These are phyloP conservation scores for Heloderma charlesbogerti DNA, from an alignment of 2,113 vertebrate species.

Conservation along the genomic window DNA sequence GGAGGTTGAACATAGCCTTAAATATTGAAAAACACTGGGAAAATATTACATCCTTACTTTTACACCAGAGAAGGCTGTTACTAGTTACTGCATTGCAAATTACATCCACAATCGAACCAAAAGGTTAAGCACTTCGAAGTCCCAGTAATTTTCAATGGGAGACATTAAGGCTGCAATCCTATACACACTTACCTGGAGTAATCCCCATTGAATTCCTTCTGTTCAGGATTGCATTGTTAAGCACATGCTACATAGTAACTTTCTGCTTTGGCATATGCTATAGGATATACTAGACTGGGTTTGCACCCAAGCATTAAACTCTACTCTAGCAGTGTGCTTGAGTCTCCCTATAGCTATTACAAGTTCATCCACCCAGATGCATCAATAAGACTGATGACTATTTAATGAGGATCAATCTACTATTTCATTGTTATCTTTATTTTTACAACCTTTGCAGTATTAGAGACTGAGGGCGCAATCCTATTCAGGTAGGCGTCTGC, in stretches of 20 bases:
- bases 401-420: neutral
- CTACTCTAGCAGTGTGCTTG: neutral
- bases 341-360: too few relatives aligned
- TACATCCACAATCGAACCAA: neutral
- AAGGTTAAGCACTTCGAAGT: neutral
- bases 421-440: neutral
- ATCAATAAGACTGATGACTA: neutral
- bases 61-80: neutral
- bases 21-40: neutral
- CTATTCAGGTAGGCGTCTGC: too few relatives aligned
- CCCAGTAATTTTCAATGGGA: neutral
- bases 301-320: neutral
- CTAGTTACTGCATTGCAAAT: neutral
- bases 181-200: neutral
- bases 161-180: neutral
- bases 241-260: too few relatives aligned
- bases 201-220: too few relatives aligned
- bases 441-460: neutral
- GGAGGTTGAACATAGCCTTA: neutral
- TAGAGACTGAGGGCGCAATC: neutral
- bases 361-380: neutral
- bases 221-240: too few relatives aligned
- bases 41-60: neutral
- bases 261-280: too few relatives aligned
- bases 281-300: too few relatives aligned